Evolutionary conservation across 2,797 vertebrate genomes (phyloP).

Genomic region (Lemur catta): DNA sequence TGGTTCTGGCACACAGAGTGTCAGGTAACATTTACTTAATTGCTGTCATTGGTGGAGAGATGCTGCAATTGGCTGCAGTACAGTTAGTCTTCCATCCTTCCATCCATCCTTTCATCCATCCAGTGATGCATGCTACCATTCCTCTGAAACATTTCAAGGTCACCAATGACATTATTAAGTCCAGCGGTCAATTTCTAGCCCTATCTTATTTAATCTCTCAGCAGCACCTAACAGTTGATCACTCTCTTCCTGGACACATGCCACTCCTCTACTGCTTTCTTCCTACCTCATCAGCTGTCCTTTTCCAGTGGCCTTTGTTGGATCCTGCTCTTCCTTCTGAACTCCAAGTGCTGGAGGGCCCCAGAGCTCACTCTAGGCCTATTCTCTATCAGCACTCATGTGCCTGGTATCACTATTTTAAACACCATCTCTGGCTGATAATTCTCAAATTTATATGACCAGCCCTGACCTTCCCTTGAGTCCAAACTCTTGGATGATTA

Average conservation of each 20-base stretch:
- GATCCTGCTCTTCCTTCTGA: neutral
- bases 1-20: neutral
- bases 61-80: neutral
- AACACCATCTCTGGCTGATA: neutral
- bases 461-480: neutral
- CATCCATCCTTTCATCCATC: too few relatives aligned
- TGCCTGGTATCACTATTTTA: neutral
- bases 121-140: neutral
- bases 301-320: neutral
- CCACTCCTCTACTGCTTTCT: neutral
- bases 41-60: neutral
- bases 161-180: neutral
- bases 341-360: neutral
- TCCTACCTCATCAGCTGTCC: neutral
- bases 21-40: slow-evolving; percentile 23
- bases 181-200: neutral
- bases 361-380: neutral
- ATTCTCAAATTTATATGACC: neutral
- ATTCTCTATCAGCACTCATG: neutral
- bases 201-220: neutral
- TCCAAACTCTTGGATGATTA: neutral
- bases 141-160: neutral
- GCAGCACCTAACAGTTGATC: neutral
- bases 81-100: neutral
- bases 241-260: neutral